phyloP scores from a whole-genome alignment of 2,888 invertebrate species.

The Thalpophila matura region DNA sequence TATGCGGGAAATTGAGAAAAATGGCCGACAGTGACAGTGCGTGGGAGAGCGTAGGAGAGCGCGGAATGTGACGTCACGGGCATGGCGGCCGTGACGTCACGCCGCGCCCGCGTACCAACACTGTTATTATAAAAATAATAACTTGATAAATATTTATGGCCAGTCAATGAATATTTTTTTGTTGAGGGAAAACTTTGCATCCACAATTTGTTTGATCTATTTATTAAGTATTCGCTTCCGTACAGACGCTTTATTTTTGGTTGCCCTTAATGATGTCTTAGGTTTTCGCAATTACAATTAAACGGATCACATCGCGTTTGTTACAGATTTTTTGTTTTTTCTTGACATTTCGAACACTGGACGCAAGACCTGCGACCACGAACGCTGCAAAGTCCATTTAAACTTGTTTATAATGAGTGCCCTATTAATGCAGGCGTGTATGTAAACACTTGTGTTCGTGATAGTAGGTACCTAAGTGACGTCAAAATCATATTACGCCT shows the following conservation, averaged over 20 bases:
- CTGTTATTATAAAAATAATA: constrained; percentile 58
- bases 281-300: too few relatives aligned
- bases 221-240: too few relatives aligned
- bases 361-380: too few relatives aligned
- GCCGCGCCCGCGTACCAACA: constrained; percentile 51
- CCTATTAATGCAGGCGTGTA: neutral
- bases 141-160: constrained; percentile 55
- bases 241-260: too few relatives aligned
- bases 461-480: neutral
- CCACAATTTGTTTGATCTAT: constrained; percentile 5
- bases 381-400: too few relatives aligned
- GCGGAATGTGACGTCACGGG: constrained; percentile 67
- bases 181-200: constrained; percentile 22
- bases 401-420: neutral
- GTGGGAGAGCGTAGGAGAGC: constrained; percentile 55
- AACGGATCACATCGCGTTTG: too few relatives aligned
- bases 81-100: constrained; percentile 72
- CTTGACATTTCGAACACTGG: too few relatives aligned
- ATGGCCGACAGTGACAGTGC: constrained; percentile 60
- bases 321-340: too few relatives aligned
- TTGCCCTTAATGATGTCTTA: too few relatives aligned
- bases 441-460: neutral
- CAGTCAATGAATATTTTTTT: constrained; percentile 51
- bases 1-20: constrained; percentile 84
- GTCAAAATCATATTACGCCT: constrained; percentile 4